These are phyloP conservation scores for Drosophila murphyi DNA, from an alignment of 1,140 invertebrate genomes.

Conservation along the genomic window DNA sequence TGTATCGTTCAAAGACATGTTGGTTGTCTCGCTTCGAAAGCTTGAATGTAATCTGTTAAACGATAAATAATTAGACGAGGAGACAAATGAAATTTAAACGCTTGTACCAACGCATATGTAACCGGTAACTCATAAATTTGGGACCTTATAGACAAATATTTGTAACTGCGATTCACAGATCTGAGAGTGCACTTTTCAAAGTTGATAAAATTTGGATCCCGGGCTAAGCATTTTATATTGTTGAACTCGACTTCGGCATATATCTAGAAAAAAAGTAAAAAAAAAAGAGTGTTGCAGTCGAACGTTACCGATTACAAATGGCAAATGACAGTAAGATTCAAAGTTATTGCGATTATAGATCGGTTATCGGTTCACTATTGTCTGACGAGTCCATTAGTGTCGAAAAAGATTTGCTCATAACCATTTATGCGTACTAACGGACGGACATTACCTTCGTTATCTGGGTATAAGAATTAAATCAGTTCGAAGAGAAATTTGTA, in stretches of 20 bases:
- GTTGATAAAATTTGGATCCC: constrained; percentile 5
- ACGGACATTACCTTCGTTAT: no score
- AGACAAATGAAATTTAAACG: not conserved
- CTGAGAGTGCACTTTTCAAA: constrained; percentile 52
- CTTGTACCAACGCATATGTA: constrained; percentile 9
- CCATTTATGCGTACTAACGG: no score
- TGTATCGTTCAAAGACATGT: constrained; percentile 28
- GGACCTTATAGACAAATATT: constrained; percentile 44
- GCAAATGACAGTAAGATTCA: no score
- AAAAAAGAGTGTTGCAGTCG: no score
- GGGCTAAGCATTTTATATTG: constrained; percentile 37
- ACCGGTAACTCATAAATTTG: constrained; percentile 18
- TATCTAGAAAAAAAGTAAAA: no score
- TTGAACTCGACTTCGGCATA: constrained; percentile 46
- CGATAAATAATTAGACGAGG: not conserved
- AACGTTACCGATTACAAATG: no score
- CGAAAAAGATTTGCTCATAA: no score
- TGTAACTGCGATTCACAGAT: constrained; percentile 61
- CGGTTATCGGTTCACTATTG: no score
- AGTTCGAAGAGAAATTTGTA: no score
- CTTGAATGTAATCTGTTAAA: constrained; percentile 29
- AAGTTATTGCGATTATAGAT: no score
- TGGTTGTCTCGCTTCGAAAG: constrained; percentile 37
- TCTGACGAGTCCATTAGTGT: no score
- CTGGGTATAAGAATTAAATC: not conserved